Conservation (phyloP, 92 coral and sea anemone species). For the Epizoanthus ramosus region DNA sequence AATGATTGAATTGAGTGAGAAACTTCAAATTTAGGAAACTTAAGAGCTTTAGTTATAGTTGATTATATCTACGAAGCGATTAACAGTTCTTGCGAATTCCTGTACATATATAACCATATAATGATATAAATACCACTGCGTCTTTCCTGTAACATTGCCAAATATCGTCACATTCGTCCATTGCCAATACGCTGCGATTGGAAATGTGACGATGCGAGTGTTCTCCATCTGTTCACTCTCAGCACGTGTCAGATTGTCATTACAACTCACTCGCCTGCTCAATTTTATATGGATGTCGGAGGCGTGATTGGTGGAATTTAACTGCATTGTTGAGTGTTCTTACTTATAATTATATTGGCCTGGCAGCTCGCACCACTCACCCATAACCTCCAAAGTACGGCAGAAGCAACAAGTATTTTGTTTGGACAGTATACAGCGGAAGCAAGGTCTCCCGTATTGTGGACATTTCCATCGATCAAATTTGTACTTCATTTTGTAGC, state of each 20-base stretch:
- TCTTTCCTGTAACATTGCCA: background rate
- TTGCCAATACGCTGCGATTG: background rate
- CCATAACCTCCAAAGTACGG: background rate
- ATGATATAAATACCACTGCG: too few relatives aligned
- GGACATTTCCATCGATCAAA: background rate
- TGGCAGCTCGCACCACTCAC: conserved; percentile 20
- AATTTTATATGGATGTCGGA: background rate
- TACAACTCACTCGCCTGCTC: background rate
- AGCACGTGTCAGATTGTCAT: conserved; percentile 11
- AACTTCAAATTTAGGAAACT: too few relatives aligned
- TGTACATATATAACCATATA: too few relatives aligned
- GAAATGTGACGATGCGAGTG: conserved; percentile 14
- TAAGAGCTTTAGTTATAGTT: too few relatives aligned
- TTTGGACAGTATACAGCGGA: conserved; percentile 16
- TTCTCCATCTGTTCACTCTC: conserved; percentile 28
- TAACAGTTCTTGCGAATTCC: too few relatives aligned
- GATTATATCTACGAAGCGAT: too few relatives aligned
- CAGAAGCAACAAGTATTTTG: conserved; percentile 9
- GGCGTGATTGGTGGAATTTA: conserved; percentile 21
- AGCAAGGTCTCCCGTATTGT: background rate
- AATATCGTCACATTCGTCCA: background rate
- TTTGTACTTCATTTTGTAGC: background rate
- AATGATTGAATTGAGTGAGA: too few relatives aligned
- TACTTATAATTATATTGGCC: background rate
- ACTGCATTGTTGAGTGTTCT: conserved; percentile 25